Evolutionary conservation across 2,888 invertebrate species (phyloP).

Genomic region (Frankliniella intonsa): DNA sequence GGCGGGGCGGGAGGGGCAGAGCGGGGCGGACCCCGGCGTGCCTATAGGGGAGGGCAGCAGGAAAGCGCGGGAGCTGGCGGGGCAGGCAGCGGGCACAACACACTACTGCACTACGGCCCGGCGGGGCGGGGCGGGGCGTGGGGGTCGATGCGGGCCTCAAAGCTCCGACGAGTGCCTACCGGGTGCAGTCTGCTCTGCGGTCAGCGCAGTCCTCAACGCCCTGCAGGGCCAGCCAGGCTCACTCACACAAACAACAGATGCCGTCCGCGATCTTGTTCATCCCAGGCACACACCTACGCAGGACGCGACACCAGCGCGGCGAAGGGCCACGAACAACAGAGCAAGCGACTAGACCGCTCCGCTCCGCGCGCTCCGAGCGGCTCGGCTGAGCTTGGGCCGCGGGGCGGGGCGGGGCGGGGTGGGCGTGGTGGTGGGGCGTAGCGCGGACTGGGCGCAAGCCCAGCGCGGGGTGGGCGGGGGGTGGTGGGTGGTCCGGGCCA

Average conservation of each 20-base stretch:
- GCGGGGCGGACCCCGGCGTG: neutral
- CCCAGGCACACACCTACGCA: neutral
- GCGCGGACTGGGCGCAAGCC: neutral
- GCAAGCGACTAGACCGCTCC: neutral
- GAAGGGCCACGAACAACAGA: neutral
- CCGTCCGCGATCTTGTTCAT: slow-evolving; percentile 16
- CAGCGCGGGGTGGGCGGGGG: neutral
- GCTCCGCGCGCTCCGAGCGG: neutral
- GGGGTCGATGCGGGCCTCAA: too few relatives aligned
- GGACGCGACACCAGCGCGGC: neutral
- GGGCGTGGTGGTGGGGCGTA: neutral
- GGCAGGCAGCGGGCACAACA: too few relatives aligned
- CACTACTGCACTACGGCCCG: too few relatives aligned
- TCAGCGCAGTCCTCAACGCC: neutral
- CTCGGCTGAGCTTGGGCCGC: neutral
- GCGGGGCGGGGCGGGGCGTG: too few relatives aligned
- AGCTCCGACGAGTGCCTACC: neutral
- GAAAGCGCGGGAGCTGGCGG: too few relatives aligned
- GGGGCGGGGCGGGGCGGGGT: neutral
- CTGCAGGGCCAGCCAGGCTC: neutral
- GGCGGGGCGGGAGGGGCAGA: too few relatives aligned
- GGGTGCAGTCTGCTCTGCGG: neutral
- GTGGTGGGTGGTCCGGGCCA: neutral
- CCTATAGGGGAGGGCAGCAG: too few relatives aligned
- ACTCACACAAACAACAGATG: slow-evolving; percentile 22